Evolutionary conservation across 2,113 vertebrate genomes (phyloP).

Genomic region (Gymnogyps californianus): DNA sequence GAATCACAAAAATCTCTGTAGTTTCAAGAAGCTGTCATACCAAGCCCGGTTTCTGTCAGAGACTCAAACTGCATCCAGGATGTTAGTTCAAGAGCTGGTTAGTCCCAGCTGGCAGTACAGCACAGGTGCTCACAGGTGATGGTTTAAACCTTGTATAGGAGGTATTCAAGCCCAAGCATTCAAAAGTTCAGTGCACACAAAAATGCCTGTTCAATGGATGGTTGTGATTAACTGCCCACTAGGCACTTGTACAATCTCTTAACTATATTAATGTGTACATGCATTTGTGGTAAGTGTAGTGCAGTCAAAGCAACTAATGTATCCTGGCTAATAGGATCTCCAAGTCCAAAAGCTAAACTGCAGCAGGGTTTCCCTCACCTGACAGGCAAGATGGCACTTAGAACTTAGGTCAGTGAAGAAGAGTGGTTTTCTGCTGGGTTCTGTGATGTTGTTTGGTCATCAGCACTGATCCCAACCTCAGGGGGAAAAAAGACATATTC

Average conservation of each 20-base stretch:
- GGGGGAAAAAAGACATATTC: rapidly evolving
- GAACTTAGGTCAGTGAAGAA: background rate
- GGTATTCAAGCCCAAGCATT: background rate
- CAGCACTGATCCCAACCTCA: background rate
- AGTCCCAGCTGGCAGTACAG: background rate
- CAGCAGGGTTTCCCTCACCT: background rate
- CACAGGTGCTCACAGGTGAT: background rate
- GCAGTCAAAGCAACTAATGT: background rate
- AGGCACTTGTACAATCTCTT: background rate
- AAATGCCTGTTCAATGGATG: background rate
- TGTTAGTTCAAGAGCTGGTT: background rate
- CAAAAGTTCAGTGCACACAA: background rate
- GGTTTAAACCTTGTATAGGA: background rate
- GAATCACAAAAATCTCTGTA: background rate
- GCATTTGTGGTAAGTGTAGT: background rate
- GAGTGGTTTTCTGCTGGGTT: background rate
- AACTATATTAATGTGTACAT: background rate
- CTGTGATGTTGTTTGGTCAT: background rate
- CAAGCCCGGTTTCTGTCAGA: background rate
- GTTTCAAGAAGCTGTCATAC: background rate
- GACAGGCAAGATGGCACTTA: background rate
- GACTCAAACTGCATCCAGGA: background rate
- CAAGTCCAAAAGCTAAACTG: background rate
- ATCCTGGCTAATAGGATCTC: background rate
- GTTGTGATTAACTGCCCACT: background rate